phyloP scores from a whole-genome alignment of 1,140 invertebrate species.

The Gonioctena quinquepunctata region DNA sequence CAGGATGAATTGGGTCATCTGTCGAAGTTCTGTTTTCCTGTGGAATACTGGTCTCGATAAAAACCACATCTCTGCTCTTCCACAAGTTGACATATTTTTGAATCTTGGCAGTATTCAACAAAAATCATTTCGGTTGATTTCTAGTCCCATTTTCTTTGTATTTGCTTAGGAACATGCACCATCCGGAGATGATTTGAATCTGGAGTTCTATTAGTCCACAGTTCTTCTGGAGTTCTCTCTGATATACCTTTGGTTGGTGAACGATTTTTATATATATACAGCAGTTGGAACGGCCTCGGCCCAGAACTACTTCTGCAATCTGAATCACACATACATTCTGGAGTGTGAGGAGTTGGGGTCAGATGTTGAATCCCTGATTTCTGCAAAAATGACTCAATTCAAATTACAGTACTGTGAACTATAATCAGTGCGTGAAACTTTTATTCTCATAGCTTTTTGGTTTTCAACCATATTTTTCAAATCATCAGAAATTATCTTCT shows the following conservation, averaged over 20 bases:
- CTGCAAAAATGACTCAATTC: constrained; percentile 36
- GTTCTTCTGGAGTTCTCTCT: constrained; percentile 51
- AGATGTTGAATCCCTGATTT: constrained; percentile 37
- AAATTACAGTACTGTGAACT: constrained; percentile 41
- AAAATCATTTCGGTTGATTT: constrained; percentile 1
- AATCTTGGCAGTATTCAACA: not conserved
- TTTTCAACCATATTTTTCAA: constrained; percentile 45
- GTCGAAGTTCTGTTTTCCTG: no score
- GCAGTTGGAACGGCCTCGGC: not conserved
- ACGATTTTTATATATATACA: not conserved
- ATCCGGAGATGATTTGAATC: constrained; percentile 53
- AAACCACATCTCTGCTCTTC: no score
- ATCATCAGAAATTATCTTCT: constrained; percentile 33
- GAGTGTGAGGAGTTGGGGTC: constrained; percentile 47
- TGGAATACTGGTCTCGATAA: no score
- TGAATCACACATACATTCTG: constrained; percentile 55
- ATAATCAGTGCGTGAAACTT: no score
- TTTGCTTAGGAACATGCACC: no score
- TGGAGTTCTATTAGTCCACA: constrained; percentile 55
- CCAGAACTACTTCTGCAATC: constrained; percentile 41
- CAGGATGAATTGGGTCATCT: no score
- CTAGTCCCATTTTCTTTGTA: constrained; percentile 7
- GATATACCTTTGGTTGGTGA: not conserved
- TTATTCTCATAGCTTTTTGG: no score
- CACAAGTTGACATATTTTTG: not conserved